phyloP scores from a whole-genome alignment of 2,113 vertebrate species.

The Meriones unguiculatus region DNA sequence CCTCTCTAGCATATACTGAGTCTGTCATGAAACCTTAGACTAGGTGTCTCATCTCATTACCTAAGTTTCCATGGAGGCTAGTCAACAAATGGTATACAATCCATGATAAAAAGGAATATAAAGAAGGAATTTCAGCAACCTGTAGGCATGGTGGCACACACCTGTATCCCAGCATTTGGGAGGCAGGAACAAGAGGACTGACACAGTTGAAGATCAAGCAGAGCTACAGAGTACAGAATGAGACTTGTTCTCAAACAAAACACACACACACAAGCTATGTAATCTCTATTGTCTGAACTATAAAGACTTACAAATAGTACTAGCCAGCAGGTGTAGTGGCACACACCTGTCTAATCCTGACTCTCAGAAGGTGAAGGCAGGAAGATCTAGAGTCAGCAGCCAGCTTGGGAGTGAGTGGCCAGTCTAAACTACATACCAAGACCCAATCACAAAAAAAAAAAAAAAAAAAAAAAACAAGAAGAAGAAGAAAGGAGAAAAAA shows the following conservation, averaged over 20 bases:
- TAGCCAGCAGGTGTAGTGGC: no score
- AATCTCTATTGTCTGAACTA: not conserved
- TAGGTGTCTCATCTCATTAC: not conserved
- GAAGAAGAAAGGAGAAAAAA: not conserved
- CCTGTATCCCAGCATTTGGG: not conserved
- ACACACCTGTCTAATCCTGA: not conserved
- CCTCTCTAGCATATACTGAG: not conserved
- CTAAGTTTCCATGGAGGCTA: not conserved
- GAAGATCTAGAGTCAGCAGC: not conserved
- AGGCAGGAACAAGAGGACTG: not conserved
- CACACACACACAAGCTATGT: not conserved
- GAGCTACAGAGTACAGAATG: not conserved
- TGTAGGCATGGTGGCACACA: not conserved
- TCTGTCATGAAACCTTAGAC: not conserved
- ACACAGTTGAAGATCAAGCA: not conserved
- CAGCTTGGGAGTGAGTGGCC: not conserved
- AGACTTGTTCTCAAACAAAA: not conserved
- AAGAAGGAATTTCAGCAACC: constrained; percentile 17
- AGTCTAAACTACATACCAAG: not conserved
- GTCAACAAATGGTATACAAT: not conserved
- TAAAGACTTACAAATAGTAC: not conserved
- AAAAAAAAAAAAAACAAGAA: not conserved
- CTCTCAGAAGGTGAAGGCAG: not conserved
- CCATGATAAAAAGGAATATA: constrained; percentile 12
- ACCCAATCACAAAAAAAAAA: not conserved